Percentiles rank a stretch among this genome's conserved stretches.
These are phyloP conservation scores for Luffia ferchaultella DNA, from an alignment of 2,888 invertebrate genomes.

Conservation along the genomic window DNA sequence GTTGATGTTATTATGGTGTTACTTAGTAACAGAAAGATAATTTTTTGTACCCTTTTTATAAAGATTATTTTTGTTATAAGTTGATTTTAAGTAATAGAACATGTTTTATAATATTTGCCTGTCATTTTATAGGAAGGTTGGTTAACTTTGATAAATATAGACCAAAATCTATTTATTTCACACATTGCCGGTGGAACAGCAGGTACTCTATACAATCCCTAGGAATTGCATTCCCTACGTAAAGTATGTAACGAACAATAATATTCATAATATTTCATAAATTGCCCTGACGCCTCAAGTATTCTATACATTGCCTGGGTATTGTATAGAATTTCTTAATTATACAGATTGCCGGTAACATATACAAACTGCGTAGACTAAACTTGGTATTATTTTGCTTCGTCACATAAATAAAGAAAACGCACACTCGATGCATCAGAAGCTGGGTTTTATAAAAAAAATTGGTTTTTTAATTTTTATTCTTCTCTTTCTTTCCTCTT, in stretches of 20 bases:
- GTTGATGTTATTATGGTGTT: not conserved
- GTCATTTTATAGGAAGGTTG: conserved; percentile 3
- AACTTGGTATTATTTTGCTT: too few species aligned
- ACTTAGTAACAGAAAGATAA: conserved; percentile 1
- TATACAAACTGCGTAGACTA: too few species aligned
- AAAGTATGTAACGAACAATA: not conserved
- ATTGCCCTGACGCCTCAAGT: not conserved
- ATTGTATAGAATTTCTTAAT: not conserved
- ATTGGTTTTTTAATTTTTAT: too few species aligned
- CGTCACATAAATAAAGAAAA: too few species aligned
- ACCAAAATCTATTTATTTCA: not conserved
- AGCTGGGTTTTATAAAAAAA: too few species aligned
- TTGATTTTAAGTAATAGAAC: not conserved
- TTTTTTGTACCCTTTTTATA: not conserved
- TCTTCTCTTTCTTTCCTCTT: too few species aligned
- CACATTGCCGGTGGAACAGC: not conserved
- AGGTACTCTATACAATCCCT: conserved; percentile 1
- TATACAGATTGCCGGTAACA: not conserved
- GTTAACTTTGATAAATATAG: not conserved
- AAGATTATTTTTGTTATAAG: not conserved
- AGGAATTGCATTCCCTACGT: not conserved
- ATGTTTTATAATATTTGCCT: conserved; percentile 1
- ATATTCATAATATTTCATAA: not conserved
- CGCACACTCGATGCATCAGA: too few species aligned
- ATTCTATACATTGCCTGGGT: not conserved